phyloP scores from a whole-genome alignment of 2,113 vertebrate genomes.

The Pygoscelis adeliae region DNA sequence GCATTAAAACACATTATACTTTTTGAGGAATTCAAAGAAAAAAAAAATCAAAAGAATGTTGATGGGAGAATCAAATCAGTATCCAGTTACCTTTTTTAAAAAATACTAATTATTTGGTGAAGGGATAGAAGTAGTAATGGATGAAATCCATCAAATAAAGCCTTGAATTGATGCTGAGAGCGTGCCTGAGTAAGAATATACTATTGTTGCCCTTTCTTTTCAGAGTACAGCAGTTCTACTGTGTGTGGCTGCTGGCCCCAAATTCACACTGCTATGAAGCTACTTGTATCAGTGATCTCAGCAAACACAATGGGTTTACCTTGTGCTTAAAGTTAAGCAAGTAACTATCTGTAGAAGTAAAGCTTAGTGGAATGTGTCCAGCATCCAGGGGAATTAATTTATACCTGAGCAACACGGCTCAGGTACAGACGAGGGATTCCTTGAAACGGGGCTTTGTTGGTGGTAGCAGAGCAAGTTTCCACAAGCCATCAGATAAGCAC shows the following conservation, averaged over 20 bases:
- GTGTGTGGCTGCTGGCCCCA: background rate
- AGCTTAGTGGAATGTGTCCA: background rate
- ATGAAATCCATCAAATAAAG: background rate
- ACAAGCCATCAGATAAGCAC: background rate
- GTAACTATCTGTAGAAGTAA: background rate
- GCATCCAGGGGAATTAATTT: background rate
- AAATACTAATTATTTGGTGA: background rate
- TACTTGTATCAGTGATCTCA: background rate
- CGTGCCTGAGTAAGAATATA: background rate
- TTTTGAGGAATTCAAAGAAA: background rate
- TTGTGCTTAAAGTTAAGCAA: background rate
- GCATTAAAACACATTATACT: background rate
- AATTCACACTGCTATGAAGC: background rate
- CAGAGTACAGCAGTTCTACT: background rate
- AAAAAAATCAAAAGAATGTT: background rate
- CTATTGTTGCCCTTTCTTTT: background rate
- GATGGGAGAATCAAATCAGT: background rate
- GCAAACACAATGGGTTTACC: background rate
- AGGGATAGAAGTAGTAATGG: background rate
- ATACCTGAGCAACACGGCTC: background rate
- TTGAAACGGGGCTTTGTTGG: background rate
- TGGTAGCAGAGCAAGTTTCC: background rate
- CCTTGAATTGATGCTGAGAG: background rate
- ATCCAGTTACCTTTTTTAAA: background rate
- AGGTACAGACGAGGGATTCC: background rate